phyloP scores from a whole-genome alignment of 2,113 vertebrate genomes.

The Scytalopus superciliaris region DNA sequence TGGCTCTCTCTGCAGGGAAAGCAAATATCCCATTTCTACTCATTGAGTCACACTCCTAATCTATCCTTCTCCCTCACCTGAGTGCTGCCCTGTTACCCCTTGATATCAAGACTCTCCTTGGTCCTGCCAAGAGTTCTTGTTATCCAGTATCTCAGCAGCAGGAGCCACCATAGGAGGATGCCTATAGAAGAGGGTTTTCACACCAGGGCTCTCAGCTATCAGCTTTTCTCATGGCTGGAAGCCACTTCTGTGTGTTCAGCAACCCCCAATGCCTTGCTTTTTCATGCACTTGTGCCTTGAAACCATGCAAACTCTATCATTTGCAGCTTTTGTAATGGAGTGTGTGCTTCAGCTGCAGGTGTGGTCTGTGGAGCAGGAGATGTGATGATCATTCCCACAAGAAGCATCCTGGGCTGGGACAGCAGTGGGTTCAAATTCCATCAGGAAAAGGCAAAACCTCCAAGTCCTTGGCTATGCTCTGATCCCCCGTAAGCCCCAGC shows the following conservation, averaged over 20 bases:
- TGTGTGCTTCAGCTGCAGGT: neutral
- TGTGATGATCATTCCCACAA: accelerated
- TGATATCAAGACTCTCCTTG: neutral
- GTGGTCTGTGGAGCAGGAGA: neutral
- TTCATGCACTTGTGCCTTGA: too few relatives aligned
- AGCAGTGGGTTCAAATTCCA: neutral
- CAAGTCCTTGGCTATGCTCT: neutral
- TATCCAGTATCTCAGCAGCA: neutral
- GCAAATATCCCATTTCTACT: neutral
- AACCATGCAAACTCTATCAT: accelerated
- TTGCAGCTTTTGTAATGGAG: neutral
- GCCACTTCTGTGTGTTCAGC: neutral
- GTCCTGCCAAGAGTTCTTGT: neutral
- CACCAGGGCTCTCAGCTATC: neutral
- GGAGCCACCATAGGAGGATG: neutral
- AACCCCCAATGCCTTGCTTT: neutral
- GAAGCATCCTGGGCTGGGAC: neutral
- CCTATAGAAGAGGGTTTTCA: neutral
- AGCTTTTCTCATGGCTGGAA: neutral
- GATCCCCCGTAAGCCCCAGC: too few relatives aligned
- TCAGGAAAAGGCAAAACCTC: neutral
- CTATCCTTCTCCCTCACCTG: neutral
- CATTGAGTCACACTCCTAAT: neutral
- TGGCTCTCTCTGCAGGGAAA: neutral
- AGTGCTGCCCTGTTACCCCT: neutral